Base-by-base conservation (phyloP, 2,113 vertebrate species). In the Bubo scandiacus region DNA sequence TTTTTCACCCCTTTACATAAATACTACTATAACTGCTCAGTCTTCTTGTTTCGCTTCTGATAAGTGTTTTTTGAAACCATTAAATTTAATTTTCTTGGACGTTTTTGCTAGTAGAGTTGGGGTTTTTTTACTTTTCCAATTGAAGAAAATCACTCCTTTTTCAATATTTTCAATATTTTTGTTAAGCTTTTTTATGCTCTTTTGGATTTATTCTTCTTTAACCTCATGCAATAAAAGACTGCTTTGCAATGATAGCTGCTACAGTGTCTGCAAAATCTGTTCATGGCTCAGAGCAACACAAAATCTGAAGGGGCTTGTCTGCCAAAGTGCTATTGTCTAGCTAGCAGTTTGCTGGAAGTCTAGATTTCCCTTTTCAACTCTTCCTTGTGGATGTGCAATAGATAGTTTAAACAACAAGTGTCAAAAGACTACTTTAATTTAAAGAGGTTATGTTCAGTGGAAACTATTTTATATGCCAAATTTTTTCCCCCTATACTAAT, bases 361-460 rank as follows among this genome's bases (percentile, higher is more conserved):
- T 36, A 43, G 30, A 58, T 91, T 88, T 85, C 30, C 12, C 43
- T 94, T 72, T 92, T 92, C 78, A 70, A 3, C 38, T 88, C 26
- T 68, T 88, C 61, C 22, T 78, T 58, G 29, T 88, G 72, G 59
- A 67, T 83, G 65, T 1, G 3, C 65, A 81, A 32, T 54, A 34
- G 36, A 43, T 52, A 87, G 68, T 71, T 96, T 68, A 81, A 90
- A 83, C 52, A 54, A 22, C 38, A 81, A 93, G 26, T 78, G 92
- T 83, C 62, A 27, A 72, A 80, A 63, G 66, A 92, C 11, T 74
- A 17, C 29, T 90, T 89, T 86, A 45, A 90, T 59, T 92, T 92
- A 70, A 95, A 81, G 45, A 55, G 18, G 18, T 81, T 95, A 70
- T 88, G 59, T 95, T 86, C 42, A 23, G 23, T 92, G 51, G 63